phyloP scores from a whole-genome alignment of 2,113 vertebrate genomes.

The Enhydra lutris region DNA sequence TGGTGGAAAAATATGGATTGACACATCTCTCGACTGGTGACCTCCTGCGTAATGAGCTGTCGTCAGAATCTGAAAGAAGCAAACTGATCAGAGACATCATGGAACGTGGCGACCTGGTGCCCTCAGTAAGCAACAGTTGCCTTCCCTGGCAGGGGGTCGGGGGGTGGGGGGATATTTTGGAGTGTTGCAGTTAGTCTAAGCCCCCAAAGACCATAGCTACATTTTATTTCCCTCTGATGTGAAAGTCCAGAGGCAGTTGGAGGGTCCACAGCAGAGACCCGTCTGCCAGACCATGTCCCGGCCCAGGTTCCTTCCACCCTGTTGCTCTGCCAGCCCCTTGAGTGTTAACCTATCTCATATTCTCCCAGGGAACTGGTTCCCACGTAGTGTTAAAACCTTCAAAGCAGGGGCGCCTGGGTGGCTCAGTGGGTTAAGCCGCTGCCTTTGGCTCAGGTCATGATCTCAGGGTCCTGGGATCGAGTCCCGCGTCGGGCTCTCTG shows the following conservation, averaged over 20 bases:
- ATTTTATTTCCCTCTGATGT: neutral
- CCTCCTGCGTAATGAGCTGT: constrained; percentile 88
- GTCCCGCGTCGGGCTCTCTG: too few species aligned
- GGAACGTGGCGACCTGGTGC: constrained; percentile 87
- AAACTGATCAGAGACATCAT: constrained; percentile 86
- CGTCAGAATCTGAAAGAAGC: constrained; percentile 87
- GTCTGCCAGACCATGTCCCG: too few species aligned
- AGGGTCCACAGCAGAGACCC: neutral
- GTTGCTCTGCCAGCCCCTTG: neutral
- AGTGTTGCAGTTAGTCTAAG: neutral
- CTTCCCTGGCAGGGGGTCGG: neutral
- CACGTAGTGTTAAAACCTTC: neutral
- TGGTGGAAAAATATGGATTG: constrained; percentile 90
- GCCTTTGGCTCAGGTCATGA: too few species aligned
- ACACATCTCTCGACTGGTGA: constrained; percentile 83
- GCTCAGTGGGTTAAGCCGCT: too few species aligned
- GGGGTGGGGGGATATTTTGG: neutral
- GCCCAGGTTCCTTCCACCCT: neutral
- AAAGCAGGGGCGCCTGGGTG: too few species aligned
- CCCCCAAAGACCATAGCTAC: neutral
- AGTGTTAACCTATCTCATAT: neutral
- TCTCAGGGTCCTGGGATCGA: too few species aligned
- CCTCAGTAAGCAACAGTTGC: constrained; percentile 83
- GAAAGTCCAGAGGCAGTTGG: neutral
- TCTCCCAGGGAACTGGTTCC: neutral